phyloP scores from a whole-genome alignment of 2,797 vertebrate species.

The Furcifer pardalis region DNA sequence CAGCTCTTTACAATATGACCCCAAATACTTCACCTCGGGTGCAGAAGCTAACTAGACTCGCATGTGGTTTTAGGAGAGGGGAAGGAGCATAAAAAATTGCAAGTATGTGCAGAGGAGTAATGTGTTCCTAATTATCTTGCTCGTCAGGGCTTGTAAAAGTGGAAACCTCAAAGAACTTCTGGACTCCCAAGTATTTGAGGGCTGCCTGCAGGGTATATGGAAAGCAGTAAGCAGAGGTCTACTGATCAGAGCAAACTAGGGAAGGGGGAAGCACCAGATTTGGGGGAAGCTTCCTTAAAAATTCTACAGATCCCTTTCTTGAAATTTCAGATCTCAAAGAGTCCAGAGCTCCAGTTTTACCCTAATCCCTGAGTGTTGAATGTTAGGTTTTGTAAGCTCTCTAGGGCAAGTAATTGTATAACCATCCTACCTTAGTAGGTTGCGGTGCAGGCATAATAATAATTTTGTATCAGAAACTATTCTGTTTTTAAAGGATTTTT shows the following conservation, averaged over 20 bases:
- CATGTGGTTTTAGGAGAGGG: background rate
- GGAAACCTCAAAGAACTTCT: background rate
- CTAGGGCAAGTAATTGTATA: too few species aligned
- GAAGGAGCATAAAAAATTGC: background rate
- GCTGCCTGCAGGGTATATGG: background rate
- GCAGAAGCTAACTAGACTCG: background rate
- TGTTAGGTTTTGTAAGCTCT: too few species aligned
- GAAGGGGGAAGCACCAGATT: background rate
- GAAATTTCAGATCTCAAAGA: background rate
- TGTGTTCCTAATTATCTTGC: conserved; percentile 1
- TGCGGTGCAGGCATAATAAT: too few species aligned
- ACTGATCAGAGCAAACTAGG: background rate
- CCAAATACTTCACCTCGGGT: background rate
- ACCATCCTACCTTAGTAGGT: too few species aligned
- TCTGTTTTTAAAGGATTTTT: too few species aligned
- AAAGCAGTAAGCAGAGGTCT: background rate
- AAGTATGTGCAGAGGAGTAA: background rate
- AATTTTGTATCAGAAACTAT: too few species aligned
- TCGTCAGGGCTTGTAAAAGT: conserved; percentile 8
- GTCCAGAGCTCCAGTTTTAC: too few species aligned
- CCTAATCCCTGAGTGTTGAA: too few species aligned
- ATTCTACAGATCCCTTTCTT: background rate
- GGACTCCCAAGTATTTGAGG: conserved; percentile 13
- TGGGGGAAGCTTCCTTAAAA: background rate
- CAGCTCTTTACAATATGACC: background rate